Conservation (phyloP, 2,113 vertebrate species). For the Ciconia maguari region DNA sequence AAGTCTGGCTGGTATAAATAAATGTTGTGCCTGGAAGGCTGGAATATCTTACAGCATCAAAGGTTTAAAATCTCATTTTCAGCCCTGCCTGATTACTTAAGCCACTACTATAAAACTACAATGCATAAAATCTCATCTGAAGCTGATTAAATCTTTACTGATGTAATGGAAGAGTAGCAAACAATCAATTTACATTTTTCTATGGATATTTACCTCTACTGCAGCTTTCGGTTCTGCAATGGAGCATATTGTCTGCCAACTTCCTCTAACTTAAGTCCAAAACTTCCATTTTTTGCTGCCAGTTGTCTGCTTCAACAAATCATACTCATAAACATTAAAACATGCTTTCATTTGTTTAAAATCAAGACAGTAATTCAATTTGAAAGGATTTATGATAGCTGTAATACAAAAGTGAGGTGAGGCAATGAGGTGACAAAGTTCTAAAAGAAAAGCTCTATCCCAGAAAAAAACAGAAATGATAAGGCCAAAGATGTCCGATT, state of each 20-base stretch:
- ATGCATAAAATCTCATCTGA: constrained; percentile 6
- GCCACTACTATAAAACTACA: constrained; percentile 8
- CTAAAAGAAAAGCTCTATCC: not conserved
- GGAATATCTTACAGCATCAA: not conserved
- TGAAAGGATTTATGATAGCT: not conserved
- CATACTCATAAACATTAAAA: not conserved
- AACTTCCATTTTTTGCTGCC: constrained; percentile 23
- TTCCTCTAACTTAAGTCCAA: not conserved
- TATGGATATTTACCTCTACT: not conserved
- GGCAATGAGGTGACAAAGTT: not conserved
- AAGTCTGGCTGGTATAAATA: not conserved
- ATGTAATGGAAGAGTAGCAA: constrained; percentile 21
- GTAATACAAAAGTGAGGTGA: not conserved
- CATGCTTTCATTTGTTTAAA: not conserved
- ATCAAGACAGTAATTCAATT: not conserved
- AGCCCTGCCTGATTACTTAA: not conserved
- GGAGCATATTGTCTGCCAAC: not conserved
- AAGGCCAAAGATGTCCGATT: not conserved
- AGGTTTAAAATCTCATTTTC: constrained; percentile 10
- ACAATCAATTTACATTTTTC: constrained; percentile 22
- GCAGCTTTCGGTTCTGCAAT: not conserved
- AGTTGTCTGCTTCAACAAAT: constrained; percentile 7
- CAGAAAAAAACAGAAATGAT: not conserved
- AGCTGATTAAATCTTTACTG: constrained; percentile 4
- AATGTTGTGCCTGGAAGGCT: constrained; percentile 18